Evolutionary conservation across 1,140 invertebrate genomes (phyloP).

Genomic region (Drosophila grimshawi): DNA sequence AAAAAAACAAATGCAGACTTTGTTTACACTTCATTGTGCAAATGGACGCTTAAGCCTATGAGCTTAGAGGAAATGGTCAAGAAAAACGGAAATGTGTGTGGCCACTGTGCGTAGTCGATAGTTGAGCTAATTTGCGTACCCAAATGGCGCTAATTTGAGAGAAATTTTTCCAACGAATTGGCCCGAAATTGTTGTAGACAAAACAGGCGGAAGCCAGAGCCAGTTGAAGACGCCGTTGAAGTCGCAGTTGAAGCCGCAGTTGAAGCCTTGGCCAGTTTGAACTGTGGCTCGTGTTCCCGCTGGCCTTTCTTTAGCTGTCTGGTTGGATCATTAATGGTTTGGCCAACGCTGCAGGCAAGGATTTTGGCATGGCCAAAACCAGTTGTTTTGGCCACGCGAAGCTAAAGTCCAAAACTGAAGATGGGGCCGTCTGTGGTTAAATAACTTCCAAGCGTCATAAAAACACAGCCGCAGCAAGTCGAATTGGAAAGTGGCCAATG

Average conservation of each 20-base stretch:
- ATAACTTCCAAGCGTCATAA: slow-evolving; percentile 55
- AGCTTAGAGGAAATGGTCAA: slow-evolving; percentile 54
- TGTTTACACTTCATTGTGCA: slow-evolving; percentile 7
- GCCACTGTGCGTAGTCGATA: slow-evolving; percentile 59
- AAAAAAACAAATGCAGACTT: slow-evolving; percentile 18
- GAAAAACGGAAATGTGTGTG: slow-evolving; percentile 47
- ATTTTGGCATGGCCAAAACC: slow-evolving; percentile 59
- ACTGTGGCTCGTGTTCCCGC: slow-evolving; percentile 60
- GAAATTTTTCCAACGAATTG: slow-evolving; percentile 60
- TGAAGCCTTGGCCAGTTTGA: slow-evolving; percentile 43
- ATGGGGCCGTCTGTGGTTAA: slow-evolving; percentile 43
- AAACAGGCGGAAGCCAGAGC: slow-evolving; percentile 50
- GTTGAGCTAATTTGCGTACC: slow-evolving; percentile 72
- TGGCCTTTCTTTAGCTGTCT: slow-evolving; percentile 29
- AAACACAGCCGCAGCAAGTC: slow-evolving; percentile 31
- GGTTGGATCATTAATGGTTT: slow-evolving; percentile 58
- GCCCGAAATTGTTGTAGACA: slow-evolving; percentile 39
- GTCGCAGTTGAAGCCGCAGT: neutral
- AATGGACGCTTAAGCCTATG: neutral
- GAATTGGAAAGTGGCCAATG: slow-evolving; percentile 44
- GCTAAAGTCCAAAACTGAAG: slow-evolving; percentile 7
- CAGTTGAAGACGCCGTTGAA: too few species aligned
- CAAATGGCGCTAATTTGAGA: slow-evolving; percentile 74
- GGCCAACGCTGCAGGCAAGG: slow-evolving; percentile 64
- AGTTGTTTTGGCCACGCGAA: slow-evolving; percentile 26